These are phyloP conservation scores for Tyria jacobaeae DNA, from an alignment of 2,888 invertebrate species.

Conservation along the genomic window DNA sequence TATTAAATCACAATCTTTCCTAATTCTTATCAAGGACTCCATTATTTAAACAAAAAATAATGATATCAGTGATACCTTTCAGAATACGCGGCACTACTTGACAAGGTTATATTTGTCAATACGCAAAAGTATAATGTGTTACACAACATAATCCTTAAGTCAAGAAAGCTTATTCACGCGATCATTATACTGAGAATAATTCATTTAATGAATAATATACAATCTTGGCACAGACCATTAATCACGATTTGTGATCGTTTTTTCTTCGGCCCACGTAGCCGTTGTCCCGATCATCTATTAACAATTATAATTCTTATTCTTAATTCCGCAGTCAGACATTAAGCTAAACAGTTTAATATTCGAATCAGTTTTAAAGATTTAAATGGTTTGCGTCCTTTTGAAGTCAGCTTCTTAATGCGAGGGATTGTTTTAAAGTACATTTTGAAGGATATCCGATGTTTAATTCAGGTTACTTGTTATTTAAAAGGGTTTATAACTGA, in stretches of 20 bases:
- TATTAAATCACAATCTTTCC: too few species aligned
- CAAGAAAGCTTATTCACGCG: not conserved
- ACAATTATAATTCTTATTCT: slow-evolving; percentile 43
- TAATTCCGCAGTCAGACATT: slow-evolving; percentile 38
- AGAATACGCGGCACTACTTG: too few species aligned
- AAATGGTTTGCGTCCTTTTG: slow-evolving; percentile 1
- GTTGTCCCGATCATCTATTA: slow-evolving; percentile 36
- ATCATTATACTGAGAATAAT: slow-evolving; percentile 13
- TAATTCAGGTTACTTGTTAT: not conserved
- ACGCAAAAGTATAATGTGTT: too few species aligned
- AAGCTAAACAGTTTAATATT: slow-evolving; percentile 23
- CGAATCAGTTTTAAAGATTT: slow-evolving; percentile 7
- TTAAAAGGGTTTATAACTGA: not conserved
- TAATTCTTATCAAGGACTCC: too few species aligned
- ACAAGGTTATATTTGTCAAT: too few species aligned
- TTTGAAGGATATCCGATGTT: slow-evolving; percentile 1
- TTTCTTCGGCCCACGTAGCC: slow-evolving; percentile 21
- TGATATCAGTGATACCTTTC: too few species aligned
- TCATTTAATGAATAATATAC: slow-evolving; percentile 30
- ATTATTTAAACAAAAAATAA: too few species aligned
- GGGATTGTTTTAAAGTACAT: not conserved
- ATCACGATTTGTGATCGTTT: slow-evolving; percentile 30
- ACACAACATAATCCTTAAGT: not conserved
- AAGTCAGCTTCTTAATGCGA: not conserved
- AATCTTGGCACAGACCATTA: slow-evolving; percentile 36